Evolutionary conservation across 2,113 vertebrate genomes (phyloP).

Genomic region (Rhabdomys dilectus): DNA sequence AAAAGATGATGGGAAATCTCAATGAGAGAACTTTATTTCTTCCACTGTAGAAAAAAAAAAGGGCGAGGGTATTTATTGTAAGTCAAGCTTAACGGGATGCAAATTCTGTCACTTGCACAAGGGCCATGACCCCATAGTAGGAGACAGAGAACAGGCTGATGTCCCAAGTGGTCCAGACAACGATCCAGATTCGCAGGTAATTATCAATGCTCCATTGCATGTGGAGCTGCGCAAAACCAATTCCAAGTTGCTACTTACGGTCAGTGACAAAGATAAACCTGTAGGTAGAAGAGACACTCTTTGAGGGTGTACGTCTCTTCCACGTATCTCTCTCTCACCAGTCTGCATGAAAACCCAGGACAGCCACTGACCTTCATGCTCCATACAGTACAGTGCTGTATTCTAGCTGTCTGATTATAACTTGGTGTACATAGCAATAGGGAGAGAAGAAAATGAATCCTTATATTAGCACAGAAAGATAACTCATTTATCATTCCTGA

Average conservation of each 20-base stretch:
- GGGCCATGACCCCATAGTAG: background rate
- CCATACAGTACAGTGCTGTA: background rate
- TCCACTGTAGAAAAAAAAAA: constrained; percentile 49
- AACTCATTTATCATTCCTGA: constrained; percentile 36
- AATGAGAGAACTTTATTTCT: constrained; percentile 45
- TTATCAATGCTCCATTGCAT: constrained; percentile 64
- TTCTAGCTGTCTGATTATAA: background rate
- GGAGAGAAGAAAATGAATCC: constrained; percentile 42
- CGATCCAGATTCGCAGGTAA: constrained; percentile 64
- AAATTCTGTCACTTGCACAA: constrained; percentile 56
- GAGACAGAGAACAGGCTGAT: constrained; percentile 44
- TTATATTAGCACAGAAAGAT: constrained; percentile 56
- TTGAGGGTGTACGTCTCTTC: background rate
- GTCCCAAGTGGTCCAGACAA: constrained; percentile 43
- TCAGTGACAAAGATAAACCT: constrained; percentile 22
- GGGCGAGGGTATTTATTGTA: constrained; percentile 4
- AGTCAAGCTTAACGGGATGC: constrained; percentile 63
- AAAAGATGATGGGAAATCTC: constrained; percentile 31
- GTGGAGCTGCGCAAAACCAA: background rate
- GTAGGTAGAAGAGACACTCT: constrained; percentile 6
- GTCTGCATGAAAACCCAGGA: constrained; percentile 32
- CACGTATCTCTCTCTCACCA: constrained; percentile 42
- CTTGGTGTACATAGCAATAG: background rate
- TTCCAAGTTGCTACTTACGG: constrained; percentile 48
- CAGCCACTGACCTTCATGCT: background rate